These are phyloP conservation scores for Puffinus mauretanicus DNA, from an alignment of 2,113 vertebrate genomes.

Conservation along the genomic window DNA sequence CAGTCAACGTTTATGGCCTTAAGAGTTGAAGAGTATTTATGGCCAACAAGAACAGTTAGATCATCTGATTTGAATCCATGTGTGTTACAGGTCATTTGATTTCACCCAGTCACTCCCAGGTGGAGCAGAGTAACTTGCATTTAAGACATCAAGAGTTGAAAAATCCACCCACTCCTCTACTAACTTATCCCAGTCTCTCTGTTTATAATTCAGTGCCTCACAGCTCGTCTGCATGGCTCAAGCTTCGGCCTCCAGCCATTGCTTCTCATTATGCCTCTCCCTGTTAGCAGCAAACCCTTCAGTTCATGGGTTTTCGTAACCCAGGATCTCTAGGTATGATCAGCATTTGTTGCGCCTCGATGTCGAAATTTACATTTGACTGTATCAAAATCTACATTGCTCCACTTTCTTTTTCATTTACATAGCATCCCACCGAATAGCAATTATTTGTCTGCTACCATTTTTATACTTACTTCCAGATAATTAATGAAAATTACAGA, in stretches of 20 bases:
- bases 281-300: background rate
- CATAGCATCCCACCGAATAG: background rate
- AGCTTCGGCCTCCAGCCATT: background rate
- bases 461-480: background rate
- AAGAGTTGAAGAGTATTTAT: background rate
- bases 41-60: background rate
- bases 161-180: background rate
- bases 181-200: background rate
- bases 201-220: background rate
- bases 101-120: background rate
- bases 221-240: background rate
- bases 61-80: background rate
- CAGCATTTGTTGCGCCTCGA: background rate
- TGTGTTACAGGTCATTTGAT: background rate
- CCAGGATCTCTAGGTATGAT: too few species aligned
- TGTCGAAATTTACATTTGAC: background rate
- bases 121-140: background rate
- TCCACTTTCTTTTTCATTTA: background rate
- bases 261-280: background rate
- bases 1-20: background rate
- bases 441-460: background rate
- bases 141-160: background rate
- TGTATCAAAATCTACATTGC: background rate
- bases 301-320: background rate
- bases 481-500: background rate